phyloP scores from a whole-genome alignment of 1,140 invertebrate genomes.

The Rhynchophorus ferrugineus region DNA sequence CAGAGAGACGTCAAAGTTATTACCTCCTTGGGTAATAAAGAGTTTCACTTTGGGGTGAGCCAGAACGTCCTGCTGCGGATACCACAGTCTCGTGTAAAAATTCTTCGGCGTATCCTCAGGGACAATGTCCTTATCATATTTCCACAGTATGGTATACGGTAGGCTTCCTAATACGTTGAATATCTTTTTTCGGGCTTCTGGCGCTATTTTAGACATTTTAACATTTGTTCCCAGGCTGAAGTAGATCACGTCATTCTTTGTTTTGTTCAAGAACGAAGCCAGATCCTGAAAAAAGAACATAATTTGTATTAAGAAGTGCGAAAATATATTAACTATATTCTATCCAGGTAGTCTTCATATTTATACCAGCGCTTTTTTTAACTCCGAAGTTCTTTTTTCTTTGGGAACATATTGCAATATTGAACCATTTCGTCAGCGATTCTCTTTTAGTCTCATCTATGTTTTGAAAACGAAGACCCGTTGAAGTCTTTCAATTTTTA shows the following conservation, averaged over 20 bases:
- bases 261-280: slow-evolving; percentile 39
- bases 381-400: too few species aligned
- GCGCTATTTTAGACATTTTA: slow-evolving; percentile 46
- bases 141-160: slow-evolving; percentile 50
- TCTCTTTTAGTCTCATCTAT: too few species aligned
- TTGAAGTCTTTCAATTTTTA: too few species aligned
- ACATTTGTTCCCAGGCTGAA: slow-evolving; percentile 51
- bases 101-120: slow-evolving; percentile 48
- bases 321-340: too few species aligned
- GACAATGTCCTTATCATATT: slow-evolving; percentile 46
- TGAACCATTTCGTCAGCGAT: too few species aligned
- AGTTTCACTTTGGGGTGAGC: slow-evolving; percentile 41
- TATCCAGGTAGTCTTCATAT: too few species aligned
- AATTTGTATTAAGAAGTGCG: background rate
- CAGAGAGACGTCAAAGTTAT: too few species aligned
- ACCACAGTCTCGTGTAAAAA: slow-evolving; percentile 56
- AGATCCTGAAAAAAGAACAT: slow-evolving; percentile 35
- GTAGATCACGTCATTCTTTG: slow-evolving; percentile 48
- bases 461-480: too few species aligned
- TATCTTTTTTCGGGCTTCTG: slow-evolving; percentile 42
- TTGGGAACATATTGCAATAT: too few species aligned
- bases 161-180: slow-evolving; percentile 44
- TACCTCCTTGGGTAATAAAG: slow-evolving; percentile 46
- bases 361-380: too few species aligned
- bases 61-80: slow-evolving; percentile 60